Conservation (phyloP, 35 echinoderm and acorn worm species). For the Apostichopus parvimensis region DNA sequence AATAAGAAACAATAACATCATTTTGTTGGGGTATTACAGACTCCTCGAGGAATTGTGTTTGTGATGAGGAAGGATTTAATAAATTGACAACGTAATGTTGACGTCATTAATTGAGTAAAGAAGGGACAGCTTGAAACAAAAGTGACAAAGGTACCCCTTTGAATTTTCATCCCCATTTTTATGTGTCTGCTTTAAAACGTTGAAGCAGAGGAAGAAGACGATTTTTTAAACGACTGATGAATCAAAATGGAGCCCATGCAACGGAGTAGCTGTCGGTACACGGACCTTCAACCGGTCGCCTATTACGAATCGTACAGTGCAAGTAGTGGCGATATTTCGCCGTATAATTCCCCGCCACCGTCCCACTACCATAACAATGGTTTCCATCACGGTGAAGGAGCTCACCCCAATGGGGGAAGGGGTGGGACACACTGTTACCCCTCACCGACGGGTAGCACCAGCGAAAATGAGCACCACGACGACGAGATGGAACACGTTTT, state of each 20-base stretch:
- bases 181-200: not conserved
- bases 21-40: too few relatives aligned
- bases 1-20: not conserved
- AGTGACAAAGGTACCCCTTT: not conserved
- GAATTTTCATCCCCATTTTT: not conserved
- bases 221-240: not conserved
- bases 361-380: slow-evolving; percentile 67
- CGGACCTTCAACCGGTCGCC: slow-evolving; percentile 83
- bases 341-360: slow-evolving; percentile 68
- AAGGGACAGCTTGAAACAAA: not conserved
- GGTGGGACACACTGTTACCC: slow-evolving; percentile 75
- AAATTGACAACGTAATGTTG: not conserved
- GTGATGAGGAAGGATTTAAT: not conserved
- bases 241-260: slow-evolving; percentile 76
- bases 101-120: not conserved
- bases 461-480: slow-evolving; percentile 73
- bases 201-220: not conserved
- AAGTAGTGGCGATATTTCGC: slow-evolving; percentile 71
- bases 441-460: slow-evolving; percentile 61
- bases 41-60: not conserved
- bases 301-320: slow-evolving; percentile 83
- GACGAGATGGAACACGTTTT: slow-evolving; percentile 96
- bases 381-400: slow-evolving; percentile 62
- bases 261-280: slow-evolving; percentile 92
- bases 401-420: not conserved